A percentile compares a stretch with the other conserved stretches of the same genome.
These are phyloP conservation scores for Alaudala cheleensis DNA, from an alignment of 2,113 vertebrate genomes.

Conservation along the genomic window DNA sequence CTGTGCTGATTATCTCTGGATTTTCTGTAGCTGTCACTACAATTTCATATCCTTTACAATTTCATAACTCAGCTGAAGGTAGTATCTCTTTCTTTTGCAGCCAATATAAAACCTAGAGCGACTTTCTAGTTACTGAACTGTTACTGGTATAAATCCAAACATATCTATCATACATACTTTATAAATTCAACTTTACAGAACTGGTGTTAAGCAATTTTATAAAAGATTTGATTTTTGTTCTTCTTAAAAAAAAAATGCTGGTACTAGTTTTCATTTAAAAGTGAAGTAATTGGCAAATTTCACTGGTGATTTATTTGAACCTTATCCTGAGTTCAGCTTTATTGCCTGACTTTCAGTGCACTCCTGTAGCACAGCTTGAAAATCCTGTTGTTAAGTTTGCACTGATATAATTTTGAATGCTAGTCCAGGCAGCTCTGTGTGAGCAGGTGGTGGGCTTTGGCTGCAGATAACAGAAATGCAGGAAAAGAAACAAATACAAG, in stretches of 20 bases:
- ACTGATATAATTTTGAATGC: not conserved
- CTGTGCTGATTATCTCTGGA: not conserved
- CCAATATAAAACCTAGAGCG: not conserved
- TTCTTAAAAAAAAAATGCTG: not conserved
- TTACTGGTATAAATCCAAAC: not conserved
- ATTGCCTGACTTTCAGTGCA: not conserved
- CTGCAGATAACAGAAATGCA: not conserved
- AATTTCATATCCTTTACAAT: not conserved
- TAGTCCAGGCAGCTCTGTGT: not conserved
- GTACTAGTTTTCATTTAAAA: not conserved
- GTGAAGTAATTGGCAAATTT: not conserved
- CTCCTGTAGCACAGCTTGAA: not conserved
- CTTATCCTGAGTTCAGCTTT: not conserved
- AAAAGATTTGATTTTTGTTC: not conserved
- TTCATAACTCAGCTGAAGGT: not conserved
- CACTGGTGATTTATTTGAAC: not conserved
- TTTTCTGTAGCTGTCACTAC: not conserved
- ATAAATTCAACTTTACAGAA: not conserved
- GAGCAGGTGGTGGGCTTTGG: not conserved
- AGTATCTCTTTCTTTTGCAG: not conserved
- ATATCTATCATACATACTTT: not conserved
- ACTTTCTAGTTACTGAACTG: not conserved
- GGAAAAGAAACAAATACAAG: not conserved
- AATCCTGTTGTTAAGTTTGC: not conserved
- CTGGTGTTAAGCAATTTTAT: not conserved